Evolutionary conservation across 2,113 vertebrate species (phyloP), one percentile per base, ranked within the genome.

Genomic region (Hydrolagus affinis): DNA sequence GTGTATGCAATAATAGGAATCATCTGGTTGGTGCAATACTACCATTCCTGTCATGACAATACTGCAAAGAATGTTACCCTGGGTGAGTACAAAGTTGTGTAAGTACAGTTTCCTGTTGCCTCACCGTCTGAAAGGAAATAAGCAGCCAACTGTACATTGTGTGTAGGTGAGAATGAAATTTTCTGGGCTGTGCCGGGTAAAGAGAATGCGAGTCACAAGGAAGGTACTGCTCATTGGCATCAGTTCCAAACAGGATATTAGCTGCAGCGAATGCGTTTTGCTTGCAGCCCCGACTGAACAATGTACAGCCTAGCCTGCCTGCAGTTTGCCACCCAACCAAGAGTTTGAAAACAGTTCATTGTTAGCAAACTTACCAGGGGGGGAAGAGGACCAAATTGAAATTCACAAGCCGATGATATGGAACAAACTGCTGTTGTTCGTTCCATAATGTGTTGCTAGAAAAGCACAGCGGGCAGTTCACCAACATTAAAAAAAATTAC

Each of bases 1-100:
- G 94, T 98, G 15, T 99, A 99, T 0, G 97, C 98, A 68, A 96
- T 99, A 1, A 97, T 99, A 88, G 98, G 98, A 87, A 98, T 99
- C 86, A 92, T 95, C 85, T 99, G 98, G 98, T 95, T 99, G 85
- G 95, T 95, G 2, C 97, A 98, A 91, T 98, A 98, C 92, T 99
- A 99, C 90, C 91, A 95, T 74, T 97, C 97, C 70, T 99, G 98
- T 93, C 95, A 96, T 6, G 98, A 99, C 90, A 89, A 97, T 92
- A 98, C 95, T 11, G 97, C 97, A 86, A 98, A 99, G 93, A 99
- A 97, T 30, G 93, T 99, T 89, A 97, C 98, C 19, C 92, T 98
- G 85, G 97, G 98, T 99, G 91, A 0, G 96, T 90, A 66, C 85
- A 30, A 64, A 64, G 23, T 28, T 44, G 77, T 19, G 83, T 85